Evolutionary conservation across 2,797 vertebrate species (phyloP).

Genomic region (Ctenosaura bakeri): DNA sequence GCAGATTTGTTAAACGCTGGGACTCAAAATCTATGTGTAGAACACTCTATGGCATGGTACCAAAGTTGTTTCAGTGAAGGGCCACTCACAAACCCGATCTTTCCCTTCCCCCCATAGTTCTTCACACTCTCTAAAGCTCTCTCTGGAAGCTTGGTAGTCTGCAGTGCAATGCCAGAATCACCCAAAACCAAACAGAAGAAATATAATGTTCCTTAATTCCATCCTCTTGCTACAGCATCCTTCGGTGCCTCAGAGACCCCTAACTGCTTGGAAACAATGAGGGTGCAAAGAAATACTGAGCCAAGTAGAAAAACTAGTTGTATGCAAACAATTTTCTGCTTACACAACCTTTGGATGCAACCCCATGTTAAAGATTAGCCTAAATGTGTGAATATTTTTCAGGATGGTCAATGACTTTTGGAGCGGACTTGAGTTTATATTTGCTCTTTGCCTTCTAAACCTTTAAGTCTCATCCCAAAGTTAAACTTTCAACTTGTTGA

Average conservation of each 20-base stretch:
- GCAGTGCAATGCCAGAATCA: neutral
- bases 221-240: too few species aligned
- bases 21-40: neutral
- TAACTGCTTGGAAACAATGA: neutral
- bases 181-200: neutral
- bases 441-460: neutral
- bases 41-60: neutral
- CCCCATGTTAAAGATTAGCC: neutral
- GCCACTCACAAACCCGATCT: neutral
- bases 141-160: neutral
- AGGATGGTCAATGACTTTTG: neutral
- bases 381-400: neutral
- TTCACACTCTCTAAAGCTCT: neutral
- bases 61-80: neutral
- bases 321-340: neutral
- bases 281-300: neutral
- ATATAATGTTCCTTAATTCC: neutral
- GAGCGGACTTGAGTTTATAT: neutral
- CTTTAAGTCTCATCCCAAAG: neutral
- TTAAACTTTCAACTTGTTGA: neutral
- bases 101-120: neutral
- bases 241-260: neutral
- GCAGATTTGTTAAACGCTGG: neutral
- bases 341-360: neutral
- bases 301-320: neutral